Conservation (phyloP, 2,113 vertebrate genomes). For the Cygnus buccinator region DNA sequence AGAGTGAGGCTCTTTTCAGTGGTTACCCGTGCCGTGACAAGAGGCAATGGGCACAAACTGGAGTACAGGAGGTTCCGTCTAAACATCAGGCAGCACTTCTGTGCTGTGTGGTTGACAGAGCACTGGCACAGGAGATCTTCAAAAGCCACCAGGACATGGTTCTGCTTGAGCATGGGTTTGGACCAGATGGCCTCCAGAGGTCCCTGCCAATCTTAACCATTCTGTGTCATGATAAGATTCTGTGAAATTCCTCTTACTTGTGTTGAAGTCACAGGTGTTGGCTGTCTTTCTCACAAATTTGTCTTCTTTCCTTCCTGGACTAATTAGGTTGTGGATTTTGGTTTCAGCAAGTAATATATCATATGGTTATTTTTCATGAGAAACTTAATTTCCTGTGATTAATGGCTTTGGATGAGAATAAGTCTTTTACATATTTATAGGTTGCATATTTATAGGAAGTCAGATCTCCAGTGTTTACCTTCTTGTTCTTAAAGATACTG, state of each 20-base stretch:
- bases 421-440: neutral
- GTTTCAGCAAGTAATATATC: neutral
- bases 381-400: neutral
- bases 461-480: neutral
- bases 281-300: neutral
- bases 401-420: neutral
- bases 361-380: neutral
- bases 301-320: neutral
- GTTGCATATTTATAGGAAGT: neutral
- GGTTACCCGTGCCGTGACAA: neutral
- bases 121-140: neutral
- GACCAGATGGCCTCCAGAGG: neutral
- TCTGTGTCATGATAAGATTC: neutral
- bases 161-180: neutral
- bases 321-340: neutral
- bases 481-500: neutral
- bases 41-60: neutral
- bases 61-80: neutral
- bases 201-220: neutral
- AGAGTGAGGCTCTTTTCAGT: neutral
- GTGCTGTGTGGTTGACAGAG: neutral
- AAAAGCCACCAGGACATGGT: neutral
- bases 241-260: neutral
- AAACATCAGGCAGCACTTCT: neutral
- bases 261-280: neutral